Evolutionary conservation across 2,113 vertebrate species (phyloP), one percentile per base, ranked within the genome.

Genomic region (Sebastes schlegelii): DNA sequence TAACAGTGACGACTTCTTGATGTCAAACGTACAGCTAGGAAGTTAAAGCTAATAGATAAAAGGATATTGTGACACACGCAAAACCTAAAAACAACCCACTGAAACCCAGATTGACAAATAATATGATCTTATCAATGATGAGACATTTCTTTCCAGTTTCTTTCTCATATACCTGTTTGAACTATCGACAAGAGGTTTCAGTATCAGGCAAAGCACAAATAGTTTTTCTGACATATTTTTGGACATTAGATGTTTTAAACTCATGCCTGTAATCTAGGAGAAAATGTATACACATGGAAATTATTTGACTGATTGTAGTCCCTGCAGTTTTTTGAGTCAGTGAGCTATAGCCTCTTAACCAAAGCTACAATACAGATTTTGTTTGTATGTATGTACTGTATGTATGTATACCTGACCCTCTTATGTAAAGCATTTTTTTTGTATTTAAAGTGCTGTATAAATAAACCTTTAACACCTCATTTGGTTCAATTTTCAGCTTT

Each of bases 111-210:
- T 48, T 63, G 17, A 49, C 1, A 57, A 67, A 2, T 23, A 42
- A 82, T 68, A 45, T 3, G 11, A 73, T 61, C 10, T 73, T 67
- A 79, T 82, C 55, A 80, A 57, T 52, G 63, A 52, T 34, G 34
- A 58, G 43, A 57, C 1, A 16, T 52, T 34, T 19, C 3, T 19
- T 13, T 19, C 16, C 48, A 40, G 46, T 62, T 69, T 34, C 58
- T 17, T 70, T 16, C 34, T 40, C 42, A 43, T 40, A 10, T 58
- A 64, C 57, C 40, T 62, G 48, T 68, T 46, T 61, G 4, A 58
- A 54, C 48, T 58, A 23, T 14, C 11, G n/a, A 49, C 5, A 70
- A 60, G 14, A 17, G 4, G 48, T 74, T 68, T 7, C 12, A 5
- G 14, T 64, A 42, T 54, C 11, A n/a, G 34, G 17, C 10, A 13